Conservation (phyloP, 2,888 invertebrate genomes). For the Mycalesis mineus region DNA sequence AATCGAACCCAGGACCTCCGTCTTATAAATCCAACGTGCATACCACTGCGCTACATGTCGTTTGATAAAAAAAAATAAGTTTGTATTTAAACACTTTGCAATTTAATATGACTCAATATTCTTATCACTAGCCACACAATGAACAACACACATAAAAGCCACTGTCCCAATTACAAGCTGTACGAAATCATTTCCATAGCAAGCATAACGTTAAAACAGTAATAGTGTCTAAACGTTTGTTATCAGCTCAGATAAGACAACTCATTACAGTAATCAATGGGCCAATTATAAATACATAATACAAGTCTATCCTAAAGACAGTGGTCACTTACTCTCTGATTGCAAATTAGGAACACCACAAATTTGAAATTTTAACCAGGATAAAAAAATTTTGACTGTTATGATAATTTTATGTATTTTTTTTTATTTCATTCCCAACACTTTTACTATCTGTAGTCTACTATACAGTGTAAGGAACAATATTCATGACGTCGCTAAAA, state of each 20-base stretch:
- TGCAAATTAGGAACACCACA: conserved; percentile 35
- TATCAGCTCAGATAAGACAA: conserved; percentile 22
- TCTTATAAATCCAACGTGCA: too few species aligned
- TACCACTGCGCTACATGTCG: too few species aligned
- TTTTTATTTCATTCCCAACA: too few species aligned
- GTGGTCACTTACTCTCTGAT: conserved; percentile 40
- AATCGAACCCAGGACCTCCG: too few species aligned
- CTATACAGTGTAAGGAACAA: too few species aligned
- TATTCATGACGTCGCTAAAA: too few species aligned
- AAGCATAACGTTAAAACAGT: conserved; percentile 8
- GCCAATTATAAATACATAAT: conserved; percentile 23
- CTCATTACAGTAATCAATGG: conserved; percentile 20
- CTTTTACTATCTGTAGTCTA: too few species aligned
- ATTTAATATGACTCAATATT: too few species aligned
- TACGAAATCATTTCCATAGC: conserved; percentile 2
- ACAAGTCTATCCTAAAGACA: conserved; percentile 16
- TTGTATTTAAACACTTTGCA: too few species aligned
- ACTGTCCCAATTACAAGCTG: neutral
- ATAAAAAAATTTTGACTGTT: neutral
- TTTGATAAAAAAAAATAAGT: too few species aligned
- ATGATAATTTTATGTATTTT: too few species aligned
- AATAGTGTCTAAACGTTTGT: conserved; percentile 12
- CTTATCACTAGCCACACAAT: too few species aligned
- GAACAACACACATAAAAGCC: neutral
- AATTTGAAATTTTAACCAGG: neutral